Evolutionary conservation across 2,888 invertebrate genomes (phyloP), one percentile per base, ranked within the genome.

Genomic region (Xestia sexstrigata): DNA sequence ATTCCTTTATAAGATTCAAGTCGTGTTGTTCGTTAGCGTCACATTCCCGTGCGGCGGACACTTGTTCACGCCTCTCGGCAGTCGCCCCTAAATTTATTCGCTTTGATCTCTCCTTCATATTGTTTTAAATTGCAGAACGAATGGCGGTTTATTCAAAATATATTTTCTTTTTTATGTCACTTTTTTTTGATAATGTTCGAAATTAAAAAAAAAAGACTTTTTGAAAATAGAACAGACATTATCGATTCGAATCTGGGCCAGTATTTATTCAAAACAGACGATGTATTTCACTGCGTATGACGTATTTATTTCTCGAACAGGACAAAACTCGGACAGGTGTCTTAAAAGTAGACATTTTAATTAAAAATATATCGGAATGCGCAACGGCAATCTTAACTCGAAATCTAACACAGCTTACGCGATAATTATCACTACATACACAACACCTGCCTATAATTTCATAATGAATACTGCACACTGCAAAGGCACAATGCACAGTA

Each of bases 51-150:
- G 75, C 66, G 60, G 45, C 70, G 67, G 79, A 75, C 88, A 87
- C 80, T 86, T 79, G 84, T 88, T 82, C 80, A 66, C 77, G 83
- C 76, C 77, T 76, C 71, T n/a, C 74, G 63, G 58, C 78, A 63
- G 71, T 49, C 74, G 49, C 49, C 49, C 23, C 76, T 74, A 47
- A 76, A 84, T 84, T 80, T 79, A 87, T 82, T 82, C 62, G 74
- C 87, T 88, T 87, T 87, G 87, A 87, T 87, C 84, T 87, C 68
- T 67, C 39, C 67, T 75, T 79, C 74, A 78, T 78, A 84, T 84
- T 87, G 79, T 88, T 84, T 82, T 74, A 81, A 83, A 87, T 84
- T 81, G 76, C 74, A 47, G 68, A 77, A 77, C n/a, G 72, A 74
- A 75, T 65, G 11, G 72, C 17, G 67, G 63, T 63, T 63, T 77